A percentile compares a stretch with the other conserved stretches of the same genome.
These are phyloP conservation scores for Tricholaema leucomelas DNA, from an alignment of 2,113 vertebrate species.

Conservation along the genomic window DNA sequence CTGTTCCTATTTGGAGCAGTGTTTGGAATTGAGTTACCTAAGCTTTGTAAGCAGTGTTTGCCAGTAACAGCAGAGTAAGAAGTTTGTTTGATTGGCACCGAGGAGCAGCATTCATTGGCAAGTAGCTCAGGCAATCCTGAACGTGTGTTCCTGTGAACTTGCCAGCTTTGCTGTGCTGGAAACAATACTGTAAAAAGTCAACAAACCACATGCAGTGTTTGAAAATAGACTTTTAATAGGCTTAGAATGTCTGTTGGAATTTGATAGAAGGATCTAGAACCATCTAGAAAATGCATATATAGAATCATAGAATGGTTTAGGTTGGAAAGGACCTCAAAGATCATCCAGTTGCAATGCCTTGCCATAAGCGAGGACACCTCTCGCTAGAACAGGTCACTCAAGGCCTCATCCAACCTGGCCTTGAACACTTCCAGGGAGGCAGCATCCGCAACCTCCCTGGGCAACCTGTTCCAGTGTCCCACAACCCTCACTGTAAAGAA, in stretches of 20 bases:
- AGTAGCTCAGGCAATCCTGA: not conserved
- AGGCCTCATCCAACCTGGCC: no score
- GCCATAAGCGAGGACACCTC: no score
- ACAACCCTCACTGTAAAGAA: no score
- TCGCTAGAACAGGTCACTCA: no score
- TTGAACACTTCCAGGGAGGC: no score
- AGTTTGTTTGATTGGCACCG: constrained; percentile 14
- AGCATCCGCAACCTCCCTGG: no score
- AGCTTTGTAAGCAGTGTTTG: not conserved
- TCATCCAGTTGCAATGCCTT: no score
- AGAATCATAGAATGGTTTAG: no score
- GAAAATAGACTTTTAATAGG: not conserved
- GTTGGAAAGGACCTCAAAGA: no score
- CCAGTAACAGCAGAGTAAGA: constrained; percentile 3
- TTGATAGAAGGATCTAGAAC: not conserved
- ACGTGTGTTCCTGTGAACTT: constrained; percentile 1
- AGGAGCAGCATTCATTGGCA: not conserved
- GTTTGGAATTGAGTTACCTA: not conserved
- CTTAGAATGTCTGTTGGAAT: not conserved
- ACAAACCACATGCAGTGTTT: not conserved
- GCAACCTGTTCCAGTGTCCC: no score
- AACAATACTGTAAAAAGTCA: constrained; percentile 34
- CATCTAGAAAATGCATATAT: not conserved
- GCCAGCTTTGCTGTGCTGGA: constrained; percentile 12
- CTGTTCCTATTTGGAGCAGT: not conserved